Percentiles rank a stretch among this genome's conserved stretches.
phyloP scores from a whole-genome alignment of 1,140 invertebrate species.

The Penaeus japonicus region DNA sequence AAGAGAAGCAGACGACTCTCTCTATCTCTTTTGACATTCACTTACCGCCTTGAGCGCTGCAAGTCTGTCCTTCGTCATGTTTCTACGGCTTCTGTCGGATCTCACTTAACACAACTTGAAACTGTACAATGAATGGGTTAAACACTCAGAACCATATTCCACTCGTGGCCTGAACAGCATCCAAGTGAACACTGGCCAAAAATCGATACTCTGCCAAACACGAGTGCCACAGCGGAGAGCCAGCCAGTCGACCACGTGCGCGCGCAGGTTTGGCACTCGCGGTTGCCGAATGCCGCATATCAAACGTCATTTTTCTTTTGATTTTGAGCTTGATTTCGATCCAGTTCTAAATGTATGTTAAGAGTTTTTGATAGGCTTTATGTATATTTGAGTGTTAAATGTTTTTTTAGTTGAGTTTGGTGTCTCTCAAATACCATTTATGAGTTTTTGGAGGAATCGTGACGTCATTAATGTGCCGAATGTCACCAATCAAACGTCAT shows the following conservation, averaged over 20 bases:
- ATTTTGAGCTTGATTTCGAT: neutral
- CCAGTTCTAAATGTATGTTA: no score
- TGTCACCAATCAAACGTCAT: neutral
- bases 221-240: slow-evolving; percentile 25
- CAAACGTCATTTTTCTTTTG: neutral
- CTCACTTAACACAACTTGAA: slow-evolving; percentile 30
- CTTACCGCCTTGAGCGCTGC: slow-evolving; percentile 51
- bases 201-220: slow-evolving; percentile 52
- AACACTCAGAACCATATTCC: slow-evolving; percentile 53
- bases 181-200: slow-evolving; percentile 54
- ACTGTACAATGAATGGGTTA: slow-evolving; percentile 16
- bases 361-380: neutral
- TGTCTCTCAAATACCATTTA: neutral
- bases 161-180: slow-evolving; percentile 53
- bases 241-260: neutral
- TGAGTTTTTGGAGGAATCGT: neutral
- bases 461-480: neutral
- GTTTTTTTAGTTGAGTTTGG: neutral
- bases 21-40: neutral
- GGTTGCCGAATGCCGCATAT: no score
- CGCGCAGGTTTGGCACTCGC: neutral
- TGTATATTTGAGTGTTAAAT: neutral
- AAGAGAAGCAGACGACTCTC: neutral
- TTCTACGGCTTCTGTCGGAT: neutral
- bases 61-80: slow-evolving; percentile 51